A percentile compares a stretch with the other conserved stretches of the same genome.
These are phyloP conservation scores for Rhinolophus sinicus DNA, from an alignment of 2,113 vertebrate genomes.

Conservation along the genomic window DNA sequence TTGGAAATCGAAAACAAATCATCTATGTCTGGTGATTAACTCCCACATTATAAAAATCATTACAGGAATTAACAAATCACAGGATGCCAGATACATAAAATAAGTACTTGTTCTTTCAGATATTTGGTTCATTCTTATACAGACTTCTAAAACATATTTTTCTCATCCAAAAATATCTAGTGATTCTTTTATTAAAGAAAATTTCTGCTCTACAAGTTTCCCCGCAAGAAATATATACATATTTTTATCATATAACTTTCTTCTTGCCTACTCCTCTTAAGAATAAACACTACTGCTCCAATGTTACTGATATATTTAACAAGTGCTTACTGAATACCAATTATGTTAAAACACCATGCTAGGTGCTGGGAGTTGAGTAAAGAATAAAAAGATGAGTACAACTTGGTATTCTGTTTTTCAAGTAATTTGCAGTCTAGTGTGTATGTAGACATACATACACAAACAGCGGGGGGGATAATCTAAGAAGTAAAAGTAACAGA, in stretches of 20 bases:
- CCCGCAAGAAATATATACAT: not conserved
- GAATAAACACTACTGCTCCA: not conserved
- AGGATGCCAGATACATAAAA: not conserved
- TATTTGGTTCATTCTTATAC: not conserved
- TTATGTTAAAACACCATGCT: not conserved
- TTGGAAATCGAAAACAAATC: conserved; percentile 38
- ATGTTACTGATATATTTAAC: not conserved
- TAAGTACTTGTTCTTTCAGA: conserved; percentile 14
- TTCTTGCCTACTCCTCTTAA: not conserved
- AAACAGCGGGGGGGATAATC: not conserved
- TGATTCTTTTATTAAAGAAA: conserved; percentile 11
- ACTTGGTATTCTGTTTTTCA: not conserved
- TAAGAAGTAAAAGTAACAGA: conserved; percentile 29
- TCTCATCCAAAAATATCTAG: conserved; percentile 23
- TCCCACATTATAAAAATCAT: not conserved
- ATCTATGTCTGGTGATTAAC: not conserved
- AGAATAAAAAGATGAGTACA: not conserved
- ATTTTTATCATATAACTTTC: conserved; percentile 38
- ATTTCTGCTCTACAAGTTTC: not conserved
- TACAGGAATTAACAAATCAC: not conserved
- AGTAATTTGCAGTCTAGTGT: not conserved
- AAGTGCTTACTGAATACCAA: not conserved
- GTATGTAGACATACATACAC: not conserved
- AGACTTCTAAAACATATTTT: not conserved
- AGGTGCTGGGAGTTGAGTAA: not conserved